Evolutionary conservation across 2,888 invertebrate genomes (phyloP), one percentile per base, ranked within the genome.

Genomic region (Drosophila borealis): DNA sequence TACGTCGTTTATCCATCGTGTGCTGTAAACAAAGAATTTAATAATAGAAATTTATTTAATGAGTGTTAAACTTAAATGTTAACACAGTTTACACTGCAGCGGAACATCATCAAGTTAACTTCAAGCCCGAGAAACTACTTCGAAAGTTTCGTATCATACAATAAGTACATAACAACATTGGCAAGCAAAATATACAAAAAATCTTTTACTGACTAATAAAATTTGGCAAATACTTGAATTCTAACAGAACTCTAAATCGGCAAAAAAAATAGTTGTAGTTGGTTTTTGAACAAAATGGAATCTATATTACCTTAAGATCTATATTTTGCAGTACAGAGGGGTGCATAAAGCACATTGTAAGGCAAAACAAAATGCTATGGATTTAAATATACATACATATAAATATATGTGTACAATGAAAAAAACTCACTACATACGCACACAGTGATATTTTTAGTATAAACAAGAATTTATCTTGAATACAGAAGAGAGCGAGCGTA

Each of bases 1-100:
- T 95, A 74, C 91, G 91, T 71, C 91, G 90, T 84, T 91, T 92
- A 69, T 92, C 93, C 93, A 93, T 93, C 79, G 81, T 90, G 67
- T 82, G 75, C 92, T 92, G 69, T 39, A 25, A 81, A 79, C 49
- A 74, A 46, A 65, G 19, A 49, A 54, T 4, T 33, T 41, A 63
- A 67, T 36, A 13, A 21, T 21, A 8, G 34, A 41, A 42, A 50
- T n/a, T 17, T 17, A 17, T 41, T 13, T 4, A 39, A 41, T 41
- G n/a, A 37, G n/a, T 25, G 25, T 25, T 8, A 6, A 25, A 25
- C 8, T 25, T 25, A 8, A 25, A 8, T 25, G 6, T 25, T 6
- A 25, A 25, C 5, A 25, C 29, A 29, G 29, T 29, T 29, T 29
- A 8, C 8, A 29, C 8, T 29, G 29, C 2, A 6, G 25, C 25